These are phyloP conservation scores for Romanogobio albipinnatus DNA, from an alignment of 2,113 vertebrate species.

Conservation along the genomic window DNA sequence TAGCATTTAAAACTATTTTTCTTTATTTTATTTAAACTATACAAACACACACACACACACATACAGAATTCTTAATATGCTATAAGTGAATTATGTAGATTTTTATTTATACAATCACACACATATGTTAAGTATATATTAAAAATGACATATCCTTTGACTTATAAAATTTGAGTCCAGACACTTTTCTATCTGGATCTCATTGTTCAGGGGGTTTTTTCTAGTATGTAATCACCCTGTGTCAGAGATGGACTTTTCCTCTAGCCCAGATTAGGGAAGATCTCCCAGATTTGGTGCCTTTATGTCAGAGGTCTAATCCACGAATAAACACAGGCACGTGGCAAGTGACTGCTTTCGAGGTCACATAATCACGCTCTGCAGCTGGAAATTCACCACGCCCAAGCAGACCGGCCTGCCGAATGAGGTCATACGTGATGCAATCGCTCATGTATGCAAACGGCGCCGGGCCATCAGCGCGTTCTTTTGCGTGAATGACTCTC, in stretches of 20 bases:
- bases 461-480: background rate
- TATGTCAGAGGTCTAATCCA: constrained; percentile 18
- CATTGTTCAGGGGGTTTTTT: background rate
- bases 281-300: constrained; percentile 17
- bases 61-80: too few relatives aligned
- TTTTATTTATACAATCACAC: too few relatives aligned
- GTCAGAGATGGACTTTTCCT: background rate
- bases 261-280: background rate
- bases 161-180: too few relatives aligned
- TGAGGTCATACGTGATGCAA: constrained; percentile 38
- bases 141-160: background rate
- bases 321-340: constrained; percentile 26
- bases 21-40: too few relatives aligned
- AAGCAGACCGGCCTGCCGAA: constrained; percentile 1
- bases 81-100: too few relatives aligned
- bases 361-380: constrained; percentile 16
- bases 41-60: too few relatives aligned
- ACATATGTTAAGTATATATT: too few relatives aligned
- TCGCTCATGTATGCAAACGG: constrained; percentile 13
- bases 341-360: background rate
- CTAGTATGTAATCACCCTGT: background rate
- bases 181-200: background rate
- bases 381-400: constrained; percentile 34
- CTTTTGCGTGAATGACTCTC: background rate
- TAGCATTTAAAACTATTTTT: background rate